These are phyloP conservation scores for Acronicta psi DNA, from an alignment of 2,888 invertebrate genomes.

Conservation along the genomic window DNA sequence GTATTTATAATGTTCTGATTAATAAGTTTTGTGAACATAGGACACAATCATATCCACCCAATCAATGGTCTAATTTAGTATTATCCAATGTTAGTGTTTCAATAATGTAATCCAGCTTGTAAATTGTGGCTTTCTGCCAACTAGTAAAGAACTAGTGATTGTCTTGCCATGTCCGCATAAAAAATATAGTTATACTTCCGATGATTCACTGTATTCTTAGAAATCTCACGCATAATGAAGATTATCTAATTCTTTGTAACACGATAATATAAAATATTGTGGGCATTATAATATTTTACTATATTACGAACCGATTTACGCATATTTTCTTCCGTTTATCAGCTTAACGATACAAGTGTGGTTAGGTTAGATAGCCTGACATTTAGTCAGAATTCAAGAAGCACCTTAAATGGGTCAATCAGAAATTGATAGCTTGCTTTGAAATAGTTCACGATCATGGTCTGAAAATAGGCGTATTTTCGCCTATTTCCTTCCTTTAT, in stretches of 20 bases:
- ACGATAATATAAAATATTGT: conserved; percentile 20
- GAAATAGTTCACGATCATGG: too few relatives aligned
- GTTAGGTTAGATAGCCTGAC: too few relatives aligned
- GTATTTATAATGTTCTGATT: too few relatives aligned
- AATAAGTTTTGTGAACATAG: background rate
- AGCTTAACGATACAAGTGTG: too few relatives aligned
- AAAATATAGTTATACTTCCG: conserved; percentile 55
- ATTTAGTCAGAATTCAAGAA: too few relatives aligned
- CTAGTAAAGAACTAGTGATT: conserved; percentile 5
- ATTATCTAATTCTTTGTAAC: conserved; percentile 53
- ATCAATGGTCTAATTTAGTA: background rate
- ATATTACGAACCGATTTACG: conserved; percentile 20
- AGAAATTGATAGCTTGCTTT: too few relatives aligned
- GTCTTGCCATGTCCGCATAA: conserved; percentile 42
- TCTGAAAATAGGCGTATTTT: too few relatives aligned
- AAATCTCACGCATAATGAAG: conserved; percentile 39
- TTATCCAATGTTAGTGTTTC: conserved; percentile 13
- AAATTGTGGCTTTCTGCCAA: conserved; percentile 34
- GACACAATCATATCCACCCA: too few relatives aligned
- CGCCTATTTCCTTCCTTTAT: too few relatives aligned
- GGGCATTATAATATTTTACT: conserved; percentile 14
- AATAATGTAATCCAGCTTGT: conserved; percentile 24
- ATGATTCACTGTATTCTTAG: conserved; percentile 56
- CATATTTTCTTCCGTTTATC: conserved; percentile 12
- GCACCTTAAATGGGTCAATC: too few relatives aligned